Evolutionary conservation across 2,888 invertebrate species (phyloP), one percentile per base, ranked within the genome.

Genomic region (Anticlea derivata): DNA sequence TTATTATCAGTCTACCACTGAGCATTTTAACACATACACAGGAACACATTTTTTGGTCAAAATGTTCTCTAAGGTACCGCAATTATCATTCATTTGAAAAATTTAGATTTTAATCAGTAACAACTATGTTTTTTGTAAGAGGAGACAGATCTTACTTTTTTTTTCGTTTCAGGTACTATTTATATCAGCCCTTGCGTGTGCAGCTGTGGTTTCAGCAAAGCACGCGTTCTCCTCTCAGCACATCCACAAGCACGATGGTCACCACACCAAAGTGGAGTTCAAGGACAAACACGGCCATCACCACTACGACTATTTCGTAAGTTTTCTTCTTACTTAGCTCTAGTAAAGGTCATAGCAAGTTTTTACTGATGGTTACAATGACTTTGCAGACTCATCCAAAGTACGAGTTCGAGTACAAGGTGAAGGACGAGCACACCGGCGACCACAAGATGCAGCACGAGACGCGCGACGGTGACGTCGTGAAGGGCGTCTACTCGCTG

Each of bases 371-470:
- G 5, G 6, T 4, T 7, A 23, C 43, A 17, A 13, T 1, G 29
- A 31, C 0, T 48, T 57, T 24, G 1, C 56, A 72, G 72, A 58
- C 83, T 13, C 80, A 80, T 57, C 85, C 88, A 7, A 83, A 83
- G 69, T 88, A 91, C 68, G 78, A 82, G 65, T 88, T 85, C 67
- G 78, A 83, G 60, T 88, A 90, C 66, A 80, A 82, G 17, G 88
- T 90, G 37, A 72, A 79, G 20, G 90, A 89, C 60, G 75, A 76
- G 5, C 85, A 87, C 62, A 89, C 90, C 7, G 81, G 81, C 26
- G 90, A 90, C 68, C 80, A 83, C 60, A 88, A 89, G 66, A 79
- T 70, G 61, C 87, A 87, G 63, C 78, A 78, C 20, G 89, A 89
- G 71, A 61, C 68, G 24, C 80, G 88, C 46, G 75, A 77, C 50